These are phyloP conservation scores for Ceyx erithaca DNA, from an alignment of 2,797 vertebrate species.

Conservation along the genomic window DNA sequence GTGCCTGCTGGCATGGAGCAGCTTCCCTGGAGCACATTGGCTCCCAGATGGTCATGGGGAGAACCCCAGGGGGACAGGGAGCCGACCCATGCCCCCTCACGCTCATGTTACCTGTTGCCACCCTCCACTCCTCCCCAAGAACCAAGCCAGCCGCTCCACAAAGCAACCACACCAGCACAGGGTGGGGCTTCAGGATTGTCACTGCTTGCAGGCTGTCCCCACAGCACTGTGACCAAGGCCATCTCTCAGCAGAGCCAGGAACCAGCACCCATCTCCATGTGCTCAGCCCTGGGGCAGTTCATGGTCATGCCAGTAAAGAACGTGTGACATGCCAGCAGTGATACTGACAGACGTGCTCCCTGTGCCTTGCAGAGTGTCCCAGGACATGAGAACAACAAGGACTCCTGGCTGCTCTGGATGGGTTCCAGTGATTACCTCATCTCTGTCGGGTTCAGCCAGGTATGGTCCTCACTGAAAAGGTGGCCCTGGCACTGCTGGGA, in stretches of 20 bases:
- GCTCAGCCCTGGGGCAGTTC: fast-evolving
- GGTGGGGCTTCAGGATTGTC: not conserved
- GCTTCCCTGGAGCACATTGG: not conserved
- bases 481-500: not conserved
- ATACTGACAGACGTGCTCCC: not conserved
- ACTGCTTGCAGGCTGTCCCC: not conserved
- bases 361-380: constrained; percentile 79
- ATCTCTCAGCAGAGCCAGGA: fast-evolving
- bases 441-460: constrained; percentile 92
- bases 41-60: fast-evolving
- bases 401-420: constrained; percentile 88
- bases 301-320: not conserved
- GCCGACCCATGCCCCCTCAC: fast-evolving
- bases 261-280: fast-evolving
- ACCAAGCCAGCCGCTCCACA: not conserved
- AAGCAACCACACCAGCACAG: not conserved
- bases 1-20: not conserved
- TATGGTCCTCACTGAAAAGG: constrained; percentile 36
- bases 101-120: not conserved
- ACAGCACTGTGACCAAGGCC: not conserved
- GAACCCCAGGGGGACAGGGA: not conserved
- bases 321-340: fast-evolving
- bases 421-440: constrained; percentile 83
- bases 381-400: constrained; percentile 87
- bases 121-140: not conserved